Conservation (phyloP, 1,140 invertebrate species). For the Bombus balteatus region DNA sequence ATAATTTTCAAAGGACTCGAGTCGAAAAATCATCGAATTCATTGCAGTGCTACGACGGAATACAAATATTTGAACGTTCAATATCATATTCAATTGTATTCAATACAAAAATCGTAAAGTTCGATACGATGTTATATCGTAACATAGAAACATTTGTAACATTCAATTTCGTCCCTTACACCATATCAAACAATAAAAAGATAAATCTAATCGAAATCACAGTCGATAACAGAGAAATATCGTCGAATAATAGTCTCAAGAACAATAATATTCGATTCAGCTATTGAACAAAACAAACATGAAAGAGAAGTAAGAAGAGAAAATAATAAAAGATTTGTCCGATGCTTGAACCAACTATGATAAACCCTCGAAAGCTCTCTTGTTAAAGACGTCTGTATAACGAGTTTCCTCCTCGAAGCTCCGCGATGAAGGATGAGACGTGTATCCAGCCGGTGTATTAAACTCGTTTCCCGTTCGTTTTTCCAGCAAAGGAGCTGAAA, state of each 20-base stretch:
- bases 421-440: background rate
- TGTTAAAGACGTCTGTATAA: background rate
- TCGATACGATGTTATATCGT: background rate
- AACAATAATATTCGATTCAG: too few relatives aligned
- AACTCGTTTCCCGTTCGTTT: conserved; percentile 41
- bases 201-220: too few relatives aligned
- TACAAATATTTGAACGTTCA: too few relatives aligned
- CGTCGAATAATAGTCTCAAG: too few relatives aligned
- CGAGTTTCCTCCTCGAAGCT: background rate
- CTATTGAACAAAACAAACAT: background rate
- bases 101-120: background rate
- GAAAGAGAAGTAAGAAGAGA: background rate
- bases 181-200: too few relatives aligned
- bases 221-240: too few relatives aligned
- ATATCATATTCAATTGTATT: background rate
- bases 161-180: too few relatives aligned
- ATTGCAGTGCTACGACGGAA: too few relatives aligned
- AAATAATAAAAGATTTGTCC: background rate
- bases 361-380: background rate
- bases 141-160: background rate
- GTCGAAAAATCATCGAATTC: too few relatives aligned
- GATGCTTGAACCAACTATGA: background rate
- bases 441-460: background rate
- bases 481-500: conserved; percentile 80
- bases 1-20: background rate